Conservation (phyloP, 1,140 invertebrate genomes). For the Sogatella furcifera region DNA sequence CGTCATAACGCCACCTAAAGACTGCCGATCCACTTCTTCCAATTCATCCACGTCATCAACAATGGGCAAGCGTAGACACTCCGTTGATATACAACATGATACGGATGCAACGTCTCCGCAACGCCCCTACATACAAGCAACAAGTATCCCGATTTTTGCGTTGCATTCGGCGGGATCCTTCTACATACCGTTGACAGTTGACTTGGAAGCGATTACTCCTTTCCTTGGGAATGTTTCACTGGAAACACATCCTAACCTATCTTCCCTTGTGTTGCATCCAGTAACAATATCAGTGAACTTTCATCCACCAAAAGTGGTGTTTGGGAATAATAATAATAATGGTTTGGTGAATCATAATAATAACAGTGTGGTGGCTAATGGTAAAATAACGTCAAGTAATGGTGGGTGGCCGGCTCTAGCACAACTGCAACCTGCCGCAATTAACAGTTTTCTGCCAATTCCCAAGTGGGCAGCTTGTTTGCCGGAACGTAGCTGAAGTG, state of each 20-base stretch:
- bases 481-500: not conserved
- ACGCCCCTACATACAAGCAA: not conserved
- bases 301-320: conserved; percentile 1
- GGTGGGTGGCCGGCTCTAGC: not conserved
- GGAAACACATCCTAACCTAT: conserved; percentile 35
- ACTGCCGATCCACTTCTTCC: not conserved
- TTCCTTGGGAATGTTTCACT: conserved; percentile 44
- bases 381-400: not conserved
- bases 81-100: not conserved
- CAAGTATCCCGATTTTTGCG: conserved; percentile 64
- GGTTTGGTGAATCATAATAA: not conserved
- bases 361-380: no score
- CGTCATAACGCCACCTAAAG: not conserved
- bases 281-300: conserved; percentile 87
- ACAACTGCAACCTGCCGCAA: not conserved
- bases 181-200: conserved; percentile 83
- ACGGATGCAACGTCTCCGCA: not conserved
- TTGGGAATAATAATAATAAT: not conserved
- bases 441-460: conserved; percentile 4
- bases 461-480: conserved; percentile 13
- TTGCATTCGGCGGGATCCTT: conserved; percentile 77
- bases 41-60: not conserved
- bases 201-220: conserved; percentile 59
- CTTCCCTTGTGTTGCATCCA: conserved; percentile 66
- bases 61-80: not conserved